phyloP scores from a whole-genome alignment of 2,797 vertebrate species.

The Monodelphis domestica region DNA sequence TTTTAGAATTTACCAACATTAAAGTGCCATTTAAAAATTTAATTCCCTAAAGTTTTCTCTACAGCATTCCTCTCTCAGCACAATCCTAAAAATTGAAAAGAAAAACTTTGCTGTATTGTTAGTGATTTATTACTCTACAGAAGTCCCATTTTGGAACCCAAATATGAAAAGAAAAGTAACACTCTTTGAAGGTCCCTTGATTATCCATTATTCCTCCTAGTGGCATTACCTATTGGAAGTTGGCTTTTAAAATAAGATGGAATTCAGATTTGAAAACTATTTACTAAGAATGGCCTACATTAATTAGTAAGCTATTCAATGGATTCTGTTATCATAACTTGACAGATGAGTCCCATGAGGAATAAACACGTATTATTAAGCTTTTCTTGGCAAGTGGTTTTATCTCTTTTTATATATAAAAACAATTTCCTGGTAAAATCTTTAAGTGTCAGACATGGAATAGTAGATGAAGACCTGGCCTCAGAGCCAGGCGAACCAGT shows the following conservation, averaged over 20 bases:
- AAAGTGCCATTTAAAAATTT: conserved; percentile 67
- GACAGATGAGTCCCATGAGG: neutral
- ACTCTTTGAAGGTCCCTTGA: conserved; percentile 32
- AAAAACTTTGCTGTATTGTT: conserved; percentile 50
- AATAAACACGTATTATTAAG: neutral
- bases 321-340: neutral
- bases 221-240: conserved; percentile 21
- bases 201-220: conserved; percentile 11
- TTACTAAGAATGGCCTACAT: conserved; percentile 25
- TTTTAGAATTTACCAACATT: conserved; percentile 58
- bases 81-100: conserved; percentile 44
- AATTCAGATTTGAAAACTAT: neutral
- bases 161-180: conserved; percentile 10
- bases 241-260: neutral
- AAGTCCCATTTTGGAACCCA: conserved; percentile 36
- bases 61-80: conserved; percentile 35
- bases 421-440: conserved; percentile 20
- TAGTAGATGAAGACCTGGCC: no score
- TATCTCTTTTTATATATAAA: conserved; percentile 21
- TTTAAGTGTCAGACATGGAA: neutral
- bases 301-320: neutral
- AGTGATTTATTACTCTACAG: conserved; percentile 52
- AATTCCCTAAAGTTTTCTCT: conserved; percentile 48
- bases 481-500: no score
- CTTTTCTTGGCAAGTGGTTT: neutral